Conservation (phyloP, 2,113 vertebrate species). For the Odontesthes bonariensis region DNA sequence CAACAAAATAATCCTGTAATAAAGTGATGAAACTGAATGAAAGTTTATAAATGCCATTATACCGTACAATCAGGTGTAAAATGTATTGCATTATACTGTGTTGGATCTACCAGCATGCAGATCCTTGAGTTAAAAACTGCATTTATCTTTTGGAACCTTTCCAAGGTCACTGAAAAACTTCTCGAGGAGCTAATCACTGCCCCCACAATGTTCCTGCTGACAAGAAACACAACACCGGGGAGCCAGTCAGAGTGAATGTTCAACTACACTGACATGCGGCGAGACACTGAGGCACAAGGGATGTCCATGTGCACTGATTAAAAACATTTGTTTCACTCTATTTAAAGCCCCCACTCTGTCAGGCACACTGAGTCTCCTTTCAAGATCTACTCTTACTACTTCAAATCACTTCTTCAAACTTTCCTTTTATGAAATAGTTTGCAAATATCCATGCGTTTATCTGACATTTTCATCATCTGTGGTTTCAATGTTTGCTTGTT, state of each 20-base stretch:
- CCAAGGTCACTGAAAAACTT: constrained; percentile 34
- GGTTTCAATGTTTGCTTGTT: no score
- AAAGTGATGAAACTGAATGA: no score
- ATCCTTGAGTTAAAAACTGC: no score
- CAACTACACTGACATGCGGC: constrained; percentile 26
- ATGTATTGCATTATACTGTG: not conserved
- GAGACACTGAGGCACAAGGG: constrained; percentile 5
- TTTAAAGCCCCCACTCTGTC: no score
- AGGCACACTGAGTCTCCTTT: not conserved
- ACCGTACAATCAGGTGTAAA: no score
- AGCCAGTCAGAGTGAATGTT: constrained; percentile 48
- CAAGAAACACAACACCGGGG: constrained; percentile 48
- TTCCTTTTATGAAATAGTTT: no score
- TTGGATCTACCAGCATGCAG: not conserved
- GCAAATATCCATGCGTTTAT: no score
- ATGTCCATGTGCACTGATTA: not conserved
- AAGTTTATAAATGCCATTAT: no score
- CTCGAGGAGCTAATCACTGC: constrained; percentile 64
- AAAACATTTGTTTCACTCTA: not conserved
- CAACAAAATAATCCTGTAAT: no score
- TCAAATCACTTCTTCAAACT: no score
- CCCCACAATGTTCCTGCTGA: constrained; percentile 41
- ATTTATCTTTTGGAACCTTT: not conserved
- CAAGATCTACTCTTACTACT: constrained; percentile 3
- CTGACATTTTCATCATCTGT: no score